Evolutionary conservation across 1,140 invertebrate species (phyloP).

Genomic region (Zophobas morio): DNA sequence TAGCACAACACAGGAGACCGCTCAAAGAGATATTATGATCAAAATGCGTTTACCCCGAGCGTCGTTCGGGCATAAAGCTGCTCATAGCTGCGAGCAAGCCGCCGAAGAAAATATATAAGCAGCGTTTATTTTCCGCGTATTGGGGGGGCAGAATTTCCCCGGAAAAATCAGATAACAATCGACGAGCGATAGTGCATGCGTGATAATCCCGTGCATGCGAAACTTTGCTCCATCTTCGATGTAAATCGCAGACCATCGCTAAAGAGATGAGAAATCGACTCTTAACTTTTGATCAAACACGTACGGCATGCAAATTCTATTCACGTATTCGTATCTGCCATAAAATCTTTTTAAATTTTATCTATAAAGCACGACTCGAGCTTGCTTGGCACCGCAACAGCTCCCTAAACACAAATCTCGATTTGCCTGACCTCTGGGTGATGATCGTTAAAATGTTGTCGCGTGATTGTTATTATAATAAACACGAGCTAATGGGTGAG

Average conservation of each 20-base stretch:
- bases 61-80: constrained; percentile 38
- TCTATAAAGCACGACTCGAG: constrained; percentile 32
- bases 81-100: constrained; percentile 34
- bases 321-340: constrained; percentile 31
- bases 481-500: constrained; percentile 39
- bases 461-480: constrained; percentile 42
- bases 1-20: constrained; percentile 6
- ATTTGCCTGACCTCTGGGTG: constrained; percentile 31
- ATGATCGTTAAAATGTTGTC: constrained; percentile 26
- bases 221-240: constrained; percentile 17
- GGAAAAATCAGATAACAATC: constrained; percentile 4
- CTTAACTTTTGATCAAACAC: constrained; percentile 37
- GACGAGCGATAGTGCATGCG: not conserved
- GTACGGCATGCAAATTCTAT: constrained; percentile 39
- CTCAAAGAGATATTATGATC: constrained; percentile 46
- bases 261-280: constrained; percentile 36
- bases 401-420: constrained; percentile 29
- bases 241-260: constrained; percentile 34
- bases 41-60: constrained; percentile 43
- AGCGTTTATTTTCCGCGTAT: constrained; percentile 23
- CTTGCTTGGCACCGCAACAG: constrained; percentile 18
- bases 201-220: constrained; percentile 5
- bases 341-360: constrained; percentile 40
- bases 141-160: not conserved
- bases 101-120: constrained; percentile 19